Conservation (phyloP, 2,113 vertebrate genomes). For the Ceyx cyanopectus region DNA sequence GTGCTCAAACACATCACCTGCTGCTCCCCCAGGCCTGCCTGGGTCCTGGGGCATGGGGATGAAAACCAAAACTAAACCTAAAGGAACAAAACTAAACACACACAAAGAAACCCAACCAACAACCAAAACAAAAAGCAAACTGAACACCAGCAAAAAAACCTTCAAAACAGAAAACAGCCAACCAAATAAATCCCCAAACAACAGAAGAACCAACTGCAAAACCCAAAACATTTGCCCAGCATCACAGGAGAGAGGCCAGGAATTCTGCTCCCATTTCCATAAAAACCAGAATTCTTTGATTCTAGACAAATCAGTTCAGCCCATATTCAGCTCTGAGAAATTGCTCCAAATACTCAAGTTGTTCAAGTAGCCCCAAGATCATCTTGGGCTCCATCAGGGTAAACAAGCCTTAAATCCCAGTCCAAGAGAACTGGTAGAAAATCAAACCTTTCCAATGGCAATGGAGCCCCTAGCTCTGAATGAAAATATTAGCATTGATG, state of each 20-base stretch:
- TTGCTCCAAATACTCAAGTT: not conserved
- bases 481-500: not conserved
- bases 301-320: not conserved
- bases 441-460: not conserved
- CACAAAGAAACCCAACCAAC: no score
- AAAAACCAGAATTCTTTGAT: not conserved
- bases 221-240: not conserved
- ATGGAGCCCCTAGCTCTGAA: not conserved
- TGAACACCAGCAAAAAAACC: no score
- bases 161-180: no score
- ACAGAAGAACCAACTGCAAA: not conserved
- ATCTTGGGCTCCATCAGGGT: not conserved
- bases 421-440: not conserved
- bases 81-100: no score
- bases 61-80: no score
- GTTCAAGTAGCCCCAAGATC: not conserved
- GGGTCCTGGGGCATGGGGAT: no score
- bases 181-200: not conserved
- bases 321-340: not conserved
- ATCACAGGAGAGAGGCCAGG: not conserved
- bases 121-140: no score
- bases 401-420: not conserved
- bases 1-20: not conserved
- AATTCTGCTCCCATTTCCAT: not conserved
- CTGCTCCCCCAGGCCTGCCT: no score